Conservation (phyloP, 2,113 vertebrate genomes). For the Hemichromis elongatus region DNA sequence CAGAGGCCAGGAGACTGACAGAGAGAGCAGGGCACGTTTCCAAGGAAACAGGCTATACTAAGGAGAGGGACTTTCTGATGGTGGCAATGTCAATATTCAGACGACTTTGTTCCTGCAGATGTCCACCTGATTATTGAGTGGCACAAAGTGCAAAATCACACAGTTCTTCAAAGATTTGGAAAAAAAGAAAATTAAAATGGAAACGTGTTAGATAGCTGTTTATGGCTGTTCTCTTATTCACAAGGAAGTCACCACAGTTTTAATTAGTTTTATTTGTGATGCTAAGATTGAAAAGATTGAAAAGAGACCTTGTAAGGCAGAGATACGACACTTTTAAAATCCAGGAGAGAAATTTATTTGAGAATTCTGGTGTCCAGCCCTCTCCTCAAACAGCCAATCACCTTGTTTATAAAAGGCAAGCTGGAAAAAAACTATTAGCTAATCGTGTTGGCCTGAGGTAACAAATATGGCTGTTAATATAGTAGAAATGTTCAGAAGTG, state of each 20-base stretch:
- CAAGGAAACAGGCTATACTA: slow-evolving; percentile 43
- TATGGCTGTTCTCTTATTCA: not conserved
- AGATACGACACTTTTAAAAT: not conserved
- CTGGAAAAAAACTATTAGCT: not conserved
- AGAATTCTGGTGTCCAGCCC: not conserved
- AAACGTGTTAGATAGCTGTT: not conserved
- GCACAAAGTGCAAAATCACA: not conserved
- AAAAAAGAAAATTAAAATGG: not conserved
- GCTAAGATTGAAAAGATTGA: not conserved
- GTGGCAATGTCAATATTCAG: slow-evolving; percentile 7
- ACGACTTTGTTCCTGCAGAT: not conserved
- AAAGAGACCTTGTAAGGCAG: not conserved
- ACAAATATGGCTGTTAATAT: not conserved
- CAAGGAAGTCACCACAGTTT: not conserved
- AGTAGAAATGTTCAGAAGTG: not conserved
- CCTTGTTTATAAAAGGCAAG: not conserved
- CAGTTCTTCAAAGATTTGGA: not conserved
- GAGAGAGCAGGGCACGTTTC: slow-evolving; percentile 39
- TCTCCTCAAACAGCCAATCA: not conserved
- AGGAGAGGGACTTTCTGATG: slow-evolving; percentile 17
- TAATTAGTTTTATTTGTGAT: not conserved
- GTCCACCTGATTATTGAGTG: slow-evolving; percentile 13
- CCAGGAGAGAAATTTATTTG: not conserved
- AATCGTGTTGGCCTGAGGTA: not conserved
- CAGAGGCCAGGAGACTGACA: not conserved